Base-by-base conservation (phyloP, 2,888 invertebrate species). In the Xiphydria camelus region DNA sequence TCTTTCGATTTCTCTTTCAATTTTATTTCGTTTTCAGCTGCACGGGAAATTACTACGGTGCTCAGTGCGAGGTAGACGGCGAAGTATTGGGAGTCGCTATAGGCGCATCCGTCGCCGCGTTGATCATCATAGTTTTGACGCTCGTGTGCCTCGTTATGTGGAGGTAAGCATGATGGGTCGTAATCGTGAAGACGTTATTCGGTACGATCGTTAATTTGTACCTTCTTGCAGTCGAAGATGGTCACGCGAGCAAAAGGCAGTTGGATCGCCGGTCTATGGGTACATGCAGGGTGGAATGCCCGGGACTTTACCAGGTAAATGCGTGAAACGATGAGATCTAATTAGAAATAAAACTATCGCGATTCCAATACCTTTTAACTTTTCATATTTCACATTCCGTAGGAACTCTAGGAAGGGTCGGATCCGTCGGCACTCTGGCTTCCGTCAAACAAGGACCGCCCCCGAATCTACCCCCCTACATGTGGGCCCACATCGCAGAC, bases 1-100 rank as follows among this genome's bases (percentile, higher is more conserved):
- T 32, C 0, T n/a, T 5, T 20, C 18, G 5, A n/a, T 3, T 14
- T 17, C 21, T 41, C n/a, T 9, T n/a, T 32, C n/a, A 23, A 9
- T 32, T 7, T 32, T 6, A 7, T n/a, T 6, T 18, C 5, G 15
- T 63, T 51, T 77, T 54, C 69, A 88, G 89, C 39, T 94, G 94
- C 62, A 79, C 85, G n/a, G 87, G 91, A 0, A 89, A 88, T 53
- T 93, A 91, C 75, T 94, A 93, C 73, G 94, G 94, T 0, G 83
- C 86, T 0, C 86, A 89, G 54, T 94, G 94, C 64, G 93, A 94
- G 73, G 85, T 94, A 40, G 94, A 94, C 71, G 94, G 93, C 1
- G 94, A 94, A 77, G 93, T 94, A 36, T 79, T 94, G 14, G 93
- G 91, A 0, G 94, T 94, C 17, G 92, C 94, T 0, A 88, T 93